Base-by-base conservation (phyloP, 2,113 vertebrate species). In the Antennarius striatus region DNA sequence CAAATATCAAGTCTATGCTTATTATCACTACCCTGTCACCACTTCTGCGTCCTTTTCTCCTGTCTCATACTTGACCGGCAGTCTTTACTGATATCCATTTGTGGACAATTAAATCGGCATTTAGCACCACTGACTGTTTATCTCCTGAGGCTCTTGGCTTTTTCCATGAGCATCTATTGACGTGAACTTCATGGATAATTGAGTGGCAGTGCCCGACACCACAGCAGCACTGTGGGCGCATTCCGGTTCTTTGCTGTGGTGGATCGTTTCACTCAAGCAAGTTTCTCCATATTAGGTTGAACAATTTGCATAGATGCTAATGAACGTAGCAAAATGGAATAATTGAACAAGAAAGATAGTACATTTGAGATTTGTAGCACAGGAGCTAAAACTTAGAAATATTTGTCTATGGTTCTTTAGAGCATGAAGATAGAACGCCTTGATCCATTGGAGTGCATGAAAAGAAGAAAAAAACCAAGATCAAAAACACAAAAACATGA, bases 331-430 rank as follows among this genome's bases (percentile, higher is more conserved):
- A 2, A 22, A 1, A 1, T 22, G 22, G 22, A 22, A 22, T 22
- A 22, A 22, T 22, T 22, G 22, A 22, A 22, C 2, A 22, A 22
- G 22, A 22, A 22, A 22, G 22, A 22, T 1, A 2, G 22, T 22
- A 22, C 22, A 22, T 22, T 22, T 22, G 22, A 42, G 10, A 42
- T 63, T 57, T 65, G 53, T 30, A 16, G 57, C 30, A 11, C 3
- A 55, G 42, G 42, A 64, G 40, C 52, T 52, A 7, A 69, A 68
- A 17, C 4, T 2, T 36, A 40, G 4, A n/a, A 62, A 51, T 12
- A 52, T 74, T 29, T 15, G 29, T 45, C 42, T 70, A 5, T 1
- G 22, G 43, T 64, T 55, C 39, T 62, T 62, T 68, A 77, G 63
- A 68, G 68, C 69, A 59, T 56, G 47, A 48, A 13, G 29, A 4